Conservation (phyloP, 2,113 vertebrate genomes). For the Zonotrichia leucophrys region DNA sequence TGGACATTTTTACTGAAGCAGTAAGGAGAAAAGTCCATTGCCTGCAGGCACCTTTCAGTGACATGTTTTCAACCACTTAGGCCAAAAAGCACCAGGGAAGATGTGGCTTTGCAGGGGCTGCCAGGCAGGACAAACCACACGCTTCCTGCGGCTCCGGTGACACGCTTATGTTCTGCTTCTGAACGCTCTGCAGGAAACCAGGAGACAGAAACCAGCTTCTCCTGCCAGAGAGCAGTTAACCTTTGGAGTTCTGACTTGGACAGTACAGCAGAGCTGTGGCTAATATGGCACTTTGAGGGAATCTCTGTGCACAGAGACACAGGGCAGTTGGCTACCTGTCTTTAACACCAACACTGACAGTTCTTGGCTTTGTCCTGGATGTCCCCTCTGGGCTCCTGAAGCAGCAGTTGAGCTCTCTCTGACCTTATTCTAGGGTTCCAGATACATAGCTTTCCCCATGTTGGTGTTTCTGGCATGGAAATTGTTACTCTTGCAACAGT, state of each 20-base stretch:
- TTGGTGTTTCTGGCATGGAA: slow-evolving; percentile 15
- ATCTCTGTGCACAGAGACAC: neutral
- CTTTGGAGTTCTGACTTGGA: neutral
- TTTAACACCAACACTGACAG: neutral
- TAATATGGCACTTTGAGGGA: neutral
- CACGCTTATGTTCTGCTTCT: neutral
- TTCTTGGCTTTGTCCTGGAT: neutral
- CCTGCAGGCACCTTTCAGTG: neutral
- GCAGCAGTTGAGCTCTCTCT: neutral
- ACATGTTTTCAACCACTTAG: neutral
- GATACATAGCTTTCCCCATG: neutral
- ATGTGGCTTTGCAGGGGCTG: neutral
- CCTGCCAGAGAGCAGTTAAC: neutral
- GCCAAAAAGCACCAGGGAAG: neutral
- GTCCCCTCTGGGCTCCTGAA: neutral
- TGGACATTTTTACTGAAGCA: neutral
- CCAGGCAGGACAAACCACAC: neutral
- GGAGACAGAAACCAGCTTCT: neutral
- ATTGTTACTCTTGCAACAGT: neutral
- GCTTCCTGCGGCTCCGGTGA: neutral
- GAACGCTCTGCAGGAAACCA: neutral
- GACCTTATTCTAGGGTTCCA: neutral
- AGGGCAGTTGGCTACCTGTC: neutral
- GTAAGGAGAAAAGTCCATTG: neutral
- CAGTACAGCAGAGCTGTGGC: neutral